A percentile compares a stretch with the other conserved stretches of the same genome.
Evolutionary conservation across 2,113 vertebrate genomes (phyloP).

Genomic region (Strigops habroptila): DNA sequence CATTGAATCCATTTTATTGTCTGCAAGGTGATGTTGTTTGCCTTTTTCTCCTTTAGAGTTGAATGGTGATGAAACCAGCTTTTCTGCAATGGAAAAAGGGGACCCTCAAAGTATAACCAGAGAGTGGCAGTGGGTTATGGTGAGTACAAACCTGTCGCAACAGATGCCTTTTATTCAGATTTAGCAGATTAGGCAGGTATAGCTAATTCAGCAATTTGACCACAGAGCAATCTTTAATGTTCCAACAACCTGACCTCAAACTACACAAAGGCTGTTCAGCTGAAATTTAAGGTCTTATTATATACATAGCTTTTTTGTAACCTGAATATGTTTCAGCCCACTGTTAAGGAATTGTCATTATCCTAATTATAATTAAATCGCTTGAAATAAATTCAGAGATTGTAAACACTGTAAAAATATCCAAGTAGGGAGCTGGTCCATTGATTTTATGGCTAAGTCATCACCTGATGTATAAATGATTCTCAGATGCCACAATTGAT

Average conservation of each 20-base stretch:
- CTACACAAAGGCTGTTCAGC: background rate
- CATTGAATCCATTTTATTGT: background rate
- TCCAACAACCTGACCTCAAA: constrained; percentile 8
- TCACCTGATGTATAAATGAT: background rate
- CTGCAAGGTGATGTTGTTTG: constrained; percentile 10
- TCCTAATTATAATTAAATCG: constrained; percentile 43
- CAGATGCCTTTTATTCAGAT: constrained; percentile 24
- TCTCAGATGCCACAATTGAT: background rate
- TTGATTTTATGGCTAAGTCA: constrained; percentile 20
- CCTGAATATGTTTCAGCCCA: background rate
- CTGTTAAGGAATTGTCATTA: constrained; percentile 22
- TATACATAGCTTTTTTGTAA: background rate
- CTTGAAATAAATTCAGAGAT: background rate
- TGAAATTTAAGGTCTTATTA: background rate
- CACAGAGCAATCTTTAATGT: constrained; percentile 13
- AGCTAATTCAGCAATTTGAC: constrained; percentile 6
- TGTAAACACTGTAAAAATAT: constrained; percentile 37
- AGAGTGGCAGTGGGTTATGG: background rate
- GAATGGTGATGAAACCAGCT: background rate
- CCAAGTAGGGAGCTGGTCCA: background rate
- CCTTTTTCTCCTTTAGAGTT: background rate
- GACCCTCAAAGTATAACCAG: background rate
- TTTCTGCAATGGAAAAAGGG: background rate
- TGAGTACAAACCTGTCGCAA: background rate
- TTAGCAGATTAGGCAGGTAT: background rate